Evolutionary conservation across 1,140 invertebrate species (phyloP).

Genomic region (Drosophila triauraria): DNA sequence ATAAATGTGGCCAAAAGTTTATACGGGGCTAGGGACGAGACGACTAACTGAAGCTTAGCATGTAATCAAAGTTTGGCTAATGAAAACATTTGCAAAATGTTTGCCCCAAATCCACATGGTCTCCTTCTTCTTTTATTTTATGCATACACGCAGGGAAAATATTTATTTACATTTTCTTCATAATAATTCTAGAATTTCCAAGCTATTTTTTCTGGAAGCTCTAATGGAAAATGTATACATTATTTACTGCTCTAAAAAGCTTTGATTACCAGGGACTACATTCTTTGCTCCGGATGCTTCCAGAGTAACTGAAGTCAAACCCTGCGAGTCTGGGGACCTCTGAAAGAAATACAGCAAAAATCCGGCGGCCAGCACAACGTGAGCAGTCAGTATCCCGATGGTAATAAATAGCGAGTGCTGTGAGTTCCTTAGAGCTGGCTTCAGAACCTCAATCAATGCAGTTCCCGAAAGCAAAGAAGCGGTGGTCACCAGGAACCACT

Average conservation of each 20-base stretch:
- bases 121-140: conserved; percentile 2
- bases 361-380: too few species aligned
- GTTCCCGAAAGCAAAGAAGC: too few species aligned
- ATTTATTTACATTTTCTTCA: background rate
- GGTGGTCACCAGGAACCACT: too few species aligned
- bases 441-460: too few species aligned
- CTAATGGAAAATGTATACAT: too few species aligned
- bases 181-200: too few species aligned
- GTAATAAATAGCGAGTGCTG: too few species aligned
- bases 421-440: too few species aligned
- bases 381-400: too few species aligned
- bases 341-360: too few species aligned
- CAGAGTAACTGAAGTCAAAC: background rate
- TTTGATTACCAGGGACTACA: conserved; percentile 33
- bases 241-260: background rate
- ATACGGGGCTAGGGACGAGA: conserved; percentile 26
- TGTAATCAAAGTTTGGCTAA: conserved; percentile 66
- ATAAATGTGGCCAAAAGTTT: conserved; percentile 75
- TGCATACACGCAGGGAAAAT: background rate
- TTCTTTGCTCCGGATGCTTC: background rate
- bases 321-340: too few species aligned
- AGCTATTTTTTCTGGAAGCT: too few species aligned
- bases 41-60: conserved; percentile 43
- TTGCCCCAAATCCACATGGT: conserved; percentile 32
- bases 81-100: conserved; percentile 80